phyloP scores from a whole-genome alignment of 2,888 invertebrate genomes.

The Heteromyza rotundicornis region DNA sequence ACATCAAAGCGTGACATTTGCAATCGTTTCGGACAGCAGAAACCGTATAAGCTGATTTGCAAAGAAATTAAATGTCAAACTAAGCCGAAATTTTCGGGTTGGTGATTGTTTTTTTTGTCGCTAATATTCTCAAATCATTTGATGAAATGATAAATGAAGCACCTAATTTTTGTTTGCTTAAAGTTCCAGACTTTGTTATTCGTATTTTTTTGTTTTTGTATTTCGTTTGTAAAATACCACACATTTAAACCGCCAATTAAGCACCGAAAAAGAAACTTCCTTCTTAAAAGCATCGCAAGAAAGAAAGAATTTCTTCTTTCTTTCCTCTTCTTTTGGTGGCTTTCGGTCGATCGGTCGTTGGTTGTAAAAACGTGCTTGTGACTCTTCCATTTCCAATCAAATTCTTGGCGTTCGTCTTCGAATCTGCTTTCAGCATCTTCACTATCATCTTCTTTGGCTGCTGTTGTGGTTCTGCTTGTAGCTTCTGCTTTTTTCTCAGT shows the following conservation, averaged over 20 bases:
- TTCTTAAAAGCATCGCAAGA: background rate
- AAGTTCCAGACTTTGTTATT: too few relatives aligned
- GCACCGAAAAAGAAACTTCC: background rate
- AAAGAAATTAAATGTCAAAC: background rate
- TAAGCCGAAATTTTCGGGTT: background rate
- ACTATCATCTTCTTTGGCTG: background rate
- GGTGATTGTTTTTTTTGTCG: too few relatives aligned
- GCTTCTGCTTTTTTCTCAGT: constrained; percentile 42
- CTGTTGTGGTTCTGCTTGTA: background rate
- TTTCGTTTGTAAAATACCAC: too few relatives aligned
- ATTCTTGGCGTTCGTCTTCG: background rate
- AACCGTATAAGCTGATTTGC: background rate
- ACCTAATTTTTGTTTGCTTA: too few relatives aligned
- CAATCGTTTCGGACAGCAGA: background rate
- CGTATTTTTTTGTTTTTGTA: background rate
- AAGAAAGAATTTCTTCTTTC: background rate
- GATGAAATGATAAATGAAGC: too few relatives aligned
- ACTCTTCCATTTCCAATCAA: background rate
- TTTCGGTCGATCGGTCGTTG: too few relatives aligned
- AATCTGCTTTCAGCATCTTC: constrained; percentile 3
- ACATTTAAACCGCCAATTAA: background rate
- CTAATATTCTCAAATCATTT: too few relatives aligned
- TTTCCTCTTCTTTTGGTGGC: background rate
- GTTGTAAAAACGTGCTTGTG: background rate
- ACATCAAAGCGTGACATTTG: background rate